These are phyloP conservation scores for Drosophila putrida DNA, from an alignment of 2,888 invertebrate genomes.

Conservation along the genomic window DNA sequence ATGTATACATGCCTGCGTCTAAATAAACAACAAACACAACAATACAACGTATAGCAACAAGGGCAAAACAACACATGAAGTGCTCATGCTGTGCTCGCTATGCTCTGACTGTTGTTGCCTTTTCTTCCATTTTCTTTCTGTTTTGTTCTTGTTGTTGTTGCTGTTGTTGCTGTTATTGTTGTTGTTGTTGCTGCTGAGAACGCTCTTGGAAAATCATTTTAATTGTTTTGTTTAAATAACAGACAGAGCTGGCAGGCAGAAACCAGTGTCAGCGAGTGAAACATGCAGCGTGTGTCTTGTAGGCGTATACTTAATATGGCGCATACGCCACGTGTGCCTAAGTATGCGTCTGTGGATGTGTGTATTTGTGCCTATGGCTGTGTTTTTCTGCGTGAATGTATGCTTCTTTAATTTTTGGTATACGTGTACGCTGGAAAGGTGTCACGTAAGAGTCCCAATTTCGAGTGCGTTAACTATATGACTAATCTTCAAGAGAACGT, in stretches of 20 bases:
- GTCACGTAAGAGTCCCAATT: slow-evolving; percentile 21
- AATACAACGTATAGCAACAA: slow-evolving; percentile 29
- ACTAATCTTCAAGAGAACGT: neutral
- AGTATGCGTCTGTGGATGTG: neutral
- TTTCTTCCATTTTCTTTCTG: slow-evolving; percentile 9
- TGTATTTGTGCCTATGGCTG: slow-evolving; percentile 4
- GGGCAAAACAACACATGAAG: slow-evolving; percentile 50
- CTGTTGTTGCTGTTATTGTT: neutral
- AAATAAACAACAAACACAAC: slow-evolving; percentile 68
- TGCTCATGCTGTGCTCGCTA: slow-evolving; percentile 34
- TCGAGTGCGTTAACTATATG: slow-evolving; percentile 34
- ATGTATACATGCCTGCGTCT: slow-evolving; percentile 79
- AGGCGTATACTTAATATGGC: slow-evolving; percentile 78
- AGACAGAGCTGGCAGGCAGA: slow-evolving; percentile 44
- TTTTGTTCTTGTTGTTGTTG: slow-evolving; percentile 5
- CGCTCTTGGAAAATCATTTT: slow-evolving; percentile 74
- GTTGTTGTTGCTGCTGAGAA: slow-evolving; percentile 30
- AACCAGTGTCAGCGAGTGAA: slow-evolving; percentile 26
- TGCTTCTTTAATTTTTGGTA: slow-evolving; percentile 16
- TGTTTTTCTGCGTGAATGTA: slow-evolving; percentile 9
- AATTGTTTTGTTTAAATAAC: slow-evolving; percentile 82
- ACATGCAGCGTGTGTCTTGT: slow-evolving; percentile 40
- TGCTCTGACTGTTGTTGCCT: slow-evolving; percentile 24
- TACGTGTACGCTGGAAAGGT: slow-evolving; percentile 24
- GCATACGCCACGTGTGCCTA: slow-evolving; percentile 48